These are phyloP conservation scores for Iphiclides podalirius DNA, from an alignment of 2,888 invertebrate species.

Conservation along the genomic window DNA sequence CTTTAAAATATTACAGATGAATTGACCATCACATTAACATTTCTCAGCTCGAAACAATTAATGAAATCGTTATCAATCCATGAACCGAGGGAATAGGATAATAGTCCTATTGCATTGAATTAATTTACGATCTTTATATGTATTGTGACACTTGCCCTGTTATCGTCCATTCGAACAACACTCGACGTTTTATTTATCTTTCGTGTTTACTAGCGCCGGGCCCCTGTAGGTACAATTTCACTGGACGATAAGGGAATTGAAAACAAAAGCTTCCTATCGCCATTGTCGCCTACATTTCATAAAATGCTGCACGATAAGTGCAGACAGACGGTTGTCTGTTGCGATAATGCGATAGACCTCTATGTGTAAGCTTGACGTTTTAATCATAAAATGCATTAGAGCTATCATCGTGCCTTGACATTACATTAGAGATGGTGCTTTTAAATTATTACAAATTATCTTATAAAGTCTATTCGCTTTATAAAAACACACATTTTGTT, in stretches of 20 bases:
- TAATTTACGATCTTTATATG: background rate
- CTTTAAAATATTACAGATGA: too few species aligned
- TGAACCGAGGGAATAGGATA: background rate
- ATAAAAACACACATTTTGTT: too few species aligned
- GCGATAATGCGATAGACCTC: slow-evolving; percentile 9
- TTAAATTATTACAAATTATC: too few species aligned
- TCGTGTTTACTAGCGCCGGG: background rate
- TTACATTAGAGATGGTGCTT: background rate
- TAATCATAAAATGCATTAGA: slow-evolving; percentile 5
- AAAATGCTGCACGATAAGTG: slow-evolving; percentile 10
- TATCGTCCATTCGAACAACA: too few species aligned
- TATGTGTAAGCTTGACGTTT: background rate
- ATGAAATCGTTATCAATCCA: background rate
- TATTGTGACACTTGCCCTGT: too few species aligned
- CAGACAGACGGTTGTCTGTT: slow-evolving; percentile 8
- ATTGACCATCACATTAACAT: too few species aligned
- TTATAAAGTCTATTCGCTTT: too few species aligned
- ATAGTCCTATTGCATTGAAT: too few species aligned
- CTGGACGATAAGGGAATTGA: slow-evolving; percentile 14
- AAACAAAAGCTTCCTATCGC: slow-evolving; percentile 22
- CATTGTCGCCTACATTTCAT: slow-evolving; percentile 9
- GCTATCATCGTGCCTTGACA: background rate
- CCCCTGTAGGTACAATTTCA: too few species aligned
- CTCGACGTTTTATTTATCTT: slow-evolving; percentile 13
- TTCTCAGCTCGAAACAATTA: too few species aligned